These are phyloP conservation scores for Hesperia comma DNA, from an alignment of 2,888 invertebrate species.

Conservation along the genomic window DNA sequence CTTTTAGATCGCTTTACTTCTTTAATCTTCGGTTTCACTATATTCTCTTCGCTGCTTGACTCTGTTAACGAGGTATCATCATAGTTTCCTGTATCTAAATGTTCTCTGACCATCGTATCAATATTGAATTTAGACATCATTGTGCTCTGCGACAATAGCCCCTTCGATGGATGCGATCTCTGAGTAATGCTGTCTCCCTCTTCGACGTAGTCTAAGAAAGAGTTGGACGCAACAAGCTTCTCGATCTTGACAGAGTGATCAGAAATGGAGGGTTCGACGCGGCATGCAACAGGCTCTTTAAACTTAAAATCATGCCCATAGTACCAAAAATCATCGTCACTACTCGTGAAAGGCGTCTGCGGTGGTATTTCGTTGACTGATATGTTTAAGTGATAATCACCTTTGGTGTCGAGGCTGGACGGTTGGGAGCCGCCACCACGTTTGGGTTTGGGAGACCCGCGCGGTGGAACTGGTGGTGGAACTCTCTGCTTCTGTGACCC, in stretches of 20 bases:
- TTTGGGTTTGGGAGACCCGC: slow-evolving; percentile 89
- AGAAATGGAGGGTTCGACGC: slow-evolving; percentile 66
- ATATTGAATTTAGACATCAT: slow-evolving; percentile 80
- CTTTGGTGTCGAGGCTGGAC: slow-evolving; percentile 74
- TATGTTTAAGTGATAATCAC: slow-evolving; percentile 75
- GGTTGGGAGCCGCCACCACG: slow-evolving; percentile 77
- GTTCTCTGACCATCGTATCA: slow-evolving; percentile 67
- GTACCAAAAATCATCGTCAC: slow-evolving; percentile 74
- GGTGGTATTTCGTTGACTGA: slow-evolving; percentile 71
- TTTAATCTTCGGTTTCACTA: slow-evolving; percentile 58
- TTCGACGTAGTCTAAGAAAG: slow-evolving; percentile 70
- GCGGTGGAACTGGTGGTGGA: slow-evolving; percentile 94
- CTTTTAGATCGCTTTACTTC: slow-evolving; percentile 50
- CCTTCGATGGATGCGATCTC: slow-evolving; percentile 63
- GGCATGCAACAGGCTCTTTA: slow-evolving; percentile 71
- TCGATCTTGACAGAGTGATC: slow-evolving; percentile 69
- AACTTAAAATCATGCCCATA: slow-evolving; percentile 78
- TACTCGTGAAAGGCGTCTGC: slow-evolving; percentile 72
- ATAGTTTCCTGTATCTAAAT: slow-evolving; percentile 73
- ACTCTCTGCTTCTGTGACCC: slow-evolving; percentile 89
- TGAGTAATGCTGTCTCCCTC: slow-evolving; percentile 70
- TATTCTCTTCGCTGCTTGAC: slow-evolving; percentile 72
- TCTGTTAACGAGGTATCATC: slow-evolving; percentile 74
- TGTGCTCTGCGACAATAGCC: slow-evolving; percentile 68
- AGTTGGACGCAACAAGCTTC: slow-evolving; percentile 68